Base-by-base conservation (phyloP, 1,140 invertebrate genomes). In the Hypsibius dujardini region DNA sequence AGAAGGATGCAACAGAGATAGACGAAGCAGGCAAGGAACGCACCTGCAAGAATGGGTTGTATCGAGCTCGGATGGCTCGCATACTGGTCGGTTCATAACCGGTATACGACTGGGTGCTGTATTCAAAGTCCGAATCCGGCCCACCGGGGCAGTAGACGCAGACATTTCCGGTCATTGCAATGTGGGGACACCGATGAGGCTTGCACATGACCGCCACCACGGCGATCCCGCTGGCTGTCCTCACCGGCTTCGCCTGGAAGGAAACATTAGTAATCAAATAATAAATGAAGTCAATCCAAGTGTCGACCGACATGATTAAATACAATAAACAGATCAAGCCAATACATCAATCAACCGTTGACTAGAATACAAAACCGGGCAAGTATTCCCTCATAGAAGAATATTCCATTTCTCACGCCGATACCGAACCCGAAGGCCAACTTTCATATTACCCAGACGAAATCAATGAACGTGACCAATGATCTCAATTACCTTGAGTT, bases 21-120 rank as follows among this genome's bases (percentile, higher is more conserved):
- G 28, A 28, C 28, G 28, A 28, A 28, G 28, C 28, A 28, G 28
- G 28, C 28, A 28, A 28, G 28, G 28, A 28, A 28, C 28, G 28
- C 28, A 67, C 62, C 62, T 98, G 94, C 71, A 97, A 80, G 79
- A 92, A 97, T 1, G 95, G 94, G 84, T 97, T 89, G 78, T 99
- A 98, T 72, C 94, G 83, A 1, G 95, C 95, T 75, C 95, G 82
- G 74, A 99, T 99, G 0, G 96, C 96, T 80, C 96, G 83, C 96
- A 99, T 99, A 1, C 92, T 97, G 7, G 96, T 99, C 1, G 96
- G 95, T 76, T 99, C 96, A 80, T 98, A 99, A n/a, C 96, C 96
- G 45, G 96, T 99, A 77, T 99, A 99, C 67, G 92, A 96, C 81
- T 99, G 96, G n/a, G 95, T 99, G 0, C 95, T 98, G 81, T 99